Percentiles rank a stretch among this genome's conserved stretches.
Conservation (phyloP, 2,113 vertebrate species). For the Panurus biarmicus region DNA sequence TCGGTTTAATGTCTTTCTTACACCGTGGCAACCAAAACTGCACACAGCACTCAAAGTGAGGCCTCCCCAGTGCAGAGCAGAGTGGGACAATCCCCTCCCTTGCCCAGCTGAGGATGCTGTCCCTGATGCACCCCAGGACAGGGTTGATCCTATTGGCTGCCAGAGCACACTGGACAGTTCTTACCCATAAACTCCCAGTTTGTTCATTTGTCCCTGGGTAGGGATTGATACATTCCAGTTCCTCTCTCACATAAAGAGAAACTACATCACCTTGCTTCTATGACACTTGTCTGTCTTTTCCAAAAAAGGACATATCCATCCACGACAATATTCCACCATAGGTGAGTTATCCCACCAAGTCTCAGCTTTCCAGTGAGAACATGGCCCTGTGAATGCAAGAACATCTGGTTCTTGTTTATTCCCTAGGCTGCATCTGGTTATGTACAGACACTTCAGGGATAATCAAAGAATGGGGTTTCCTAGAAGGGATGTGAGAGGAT, state of each 20-base stretch:
- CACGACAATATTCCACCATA: not conserved
- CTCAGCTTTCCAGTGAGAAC: not conserved
- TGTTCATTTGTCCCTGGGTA: not conserved
- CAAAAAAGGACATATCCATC: not conserved
- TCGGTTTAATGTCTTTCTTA: not conserved
- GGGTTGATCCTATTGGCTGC: accelerated
- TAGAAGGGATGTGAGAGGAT: not conserved
- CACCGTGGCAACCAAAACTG: not conserved
- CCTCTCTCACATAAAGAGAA: not conserved
- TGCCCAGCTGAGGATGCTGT: accelerated
- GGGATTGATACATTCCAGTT: not conserved
- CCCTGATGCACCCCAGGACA: not conserved
- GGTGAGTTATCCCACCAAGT: not conserved
- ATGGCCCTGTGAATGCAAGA: not conserved
- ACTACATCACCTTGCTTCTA: not conserved
- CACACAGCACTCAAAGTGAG: accelerated
- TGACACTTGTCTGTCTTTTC: not conserved
- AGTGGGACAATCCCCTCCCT: not conserved
- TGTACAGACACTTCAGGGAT: not conserved
- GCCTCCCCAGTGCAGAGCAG: not conserved
- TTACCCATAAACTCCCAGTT: not conserved
- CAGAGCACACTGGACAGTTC: not conserved
- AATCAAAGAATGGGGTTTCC: not conserved
- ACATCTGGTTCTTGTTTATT: not conserved
- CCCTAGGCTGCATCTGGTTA: not conserved